Evolutionary conservation across 2,113 vertebrate genomes (phyloP).

Genomic region (Alethe diademata): DNA sequence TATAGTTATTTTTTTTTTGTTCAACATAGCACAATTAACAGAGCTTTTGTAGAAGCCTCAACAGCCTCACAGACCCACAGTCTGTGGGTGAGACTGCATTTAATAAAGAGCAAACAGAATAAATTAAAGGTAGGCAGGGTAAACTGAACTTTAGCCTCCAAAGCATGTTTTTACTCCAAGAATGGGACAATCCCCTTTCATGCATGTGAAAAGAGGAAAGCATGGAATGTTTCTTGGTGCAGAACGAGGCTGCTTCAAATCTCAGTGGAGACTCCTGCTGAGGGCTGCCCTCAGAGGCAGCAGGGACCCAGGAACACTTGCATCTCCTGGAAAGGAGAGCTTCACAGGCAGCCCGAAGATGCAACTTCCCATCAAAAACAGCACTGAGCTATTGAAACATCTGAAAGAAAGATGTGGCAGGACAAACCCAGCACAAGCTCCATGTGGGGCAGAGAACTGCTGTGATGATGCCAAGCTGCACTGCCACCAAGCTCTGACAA

Average conservation of each 20-base stretch:
- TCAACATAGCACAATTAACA: not conserved
- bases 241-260: not conserved
- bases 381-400: not conserved
- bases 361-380: not conserved
- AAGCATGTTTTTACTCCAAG: not conserved
- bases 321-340: not conserved
- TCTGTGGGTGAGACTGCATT: not conserved
- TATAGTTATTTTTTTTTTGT: not conserved
- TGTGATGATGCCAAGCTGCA: not conserved
- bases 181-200: not conserved
- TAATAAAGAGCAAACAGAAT: not conserved
- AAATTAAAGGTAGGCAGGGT: not conserved
- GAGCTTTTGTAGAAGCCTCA: not conserved
- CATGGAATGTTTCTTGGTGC: accelerated
- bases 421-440: not conserved
- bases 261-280: not conserved
- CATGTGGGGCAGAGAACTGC: not conserved
- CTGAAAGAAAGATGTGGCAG: not conserved
- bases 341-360: not conserved
- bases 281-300: not conserved
- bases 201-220: not conserved
- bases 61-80: not conserved
- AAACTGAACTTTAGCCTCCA: conserved; percentile 20
- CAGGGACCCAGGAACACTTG: not conserved
- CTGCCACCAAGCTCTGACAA: not conserved